Evolutionary conservation across 2,888 invertebrate genomes (phyloP).

Genomic region (Lepidonotus clava): DNA sequence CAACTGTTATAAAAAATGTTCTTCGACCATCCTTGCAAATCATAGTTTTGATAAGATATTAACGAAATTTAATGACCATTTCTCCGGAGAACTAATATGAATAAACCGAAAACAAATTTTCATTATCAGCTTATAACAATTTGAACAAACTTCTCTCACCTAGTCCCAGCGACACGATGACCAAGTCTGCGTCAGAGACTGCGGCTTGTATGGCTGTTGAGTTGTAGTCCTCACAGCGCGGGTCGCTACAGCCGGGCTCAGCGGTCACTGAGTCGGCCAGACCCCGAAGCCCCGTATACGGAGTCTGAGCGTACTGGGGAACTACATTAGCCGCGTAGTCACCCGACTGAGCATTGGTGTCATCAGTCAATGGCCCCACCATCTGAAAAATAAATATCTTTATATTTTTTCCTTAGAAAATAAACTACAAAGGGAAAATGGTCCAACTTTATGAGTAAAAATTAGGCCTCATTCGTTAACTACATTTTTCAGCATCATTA

Average conservation of each 20-base stretch:
- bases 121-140: too few relatives aligned
- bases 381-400: slow-evolving; percentile 63
- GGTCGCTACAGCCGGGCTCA: slow-evolving; percentile 61
- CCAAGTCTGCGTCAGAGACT: slow-evolving; percentile 53
- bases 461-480: too few relatives aligned
- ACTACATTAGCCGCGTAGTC: slow-evolving; percentile 62
- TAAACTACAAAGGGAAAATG: too few relatives aligned
- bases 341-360: slow-evolving; percentile 62
- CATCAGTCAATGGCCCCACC: slow-evolving; percentile 65
- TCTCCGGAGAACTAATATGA: too few relatives aligned
- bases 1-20: too few relatives aligned
- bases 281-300: slow-evolving; percentile 58
- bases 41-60: too few relatives aligned
- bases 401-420: not conserved
- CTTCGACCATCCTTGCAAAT: too few relatives aligned
- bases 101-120: too few relatives aligned
- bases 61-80: too few relatives aligned
- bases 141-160: too few relatives aligned
- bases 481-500: too few relatives aligned
- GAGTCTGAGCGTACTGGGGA: slow-evolving; percentile 59
- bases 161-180: slow-evolving; percentile 62
- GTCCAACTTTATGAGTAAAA: too few relatives aligned
- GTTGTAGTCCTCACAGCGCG: slow-evolving; percentile 54
- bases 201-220: not conserved
- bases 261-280: slow-evolving; percentile 46